Evolutionary conservation across 1,140 invertebrate genomes (phyloP).

Genomic region (Caenorhabditis inopinata): DNA sequence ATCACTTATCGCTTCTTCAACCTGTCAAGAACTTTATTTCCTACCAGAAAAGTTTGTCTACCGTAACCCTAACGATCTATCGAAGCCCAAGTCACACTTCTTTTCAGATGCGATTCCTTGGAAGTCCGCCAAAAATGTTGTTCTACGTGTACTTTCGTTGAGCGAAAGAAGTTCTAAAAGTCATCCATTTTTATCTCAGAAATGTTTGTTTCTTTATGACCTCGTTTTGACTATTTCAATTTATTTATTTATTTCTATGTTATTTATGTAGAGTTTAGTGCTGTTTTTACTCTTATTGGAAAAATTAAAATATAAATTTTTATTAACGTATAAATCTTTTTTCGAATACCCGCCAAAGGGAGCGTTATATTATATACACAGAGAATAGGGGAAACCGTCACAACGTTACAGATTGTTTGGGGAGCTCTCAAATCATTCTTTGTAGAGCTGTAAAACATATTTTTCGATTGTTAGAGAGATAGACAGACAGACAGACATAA

Average conservation of each 20-base stretch:
- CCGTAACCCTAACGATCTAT: background rate
- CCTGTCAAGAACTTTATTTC: background rate
- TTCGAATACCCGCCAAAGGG: conserved; percentile 16
- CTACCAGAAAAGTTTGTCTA: background rate
- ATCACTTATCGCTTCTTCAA: background rate
- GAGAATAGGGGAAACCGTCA: background rate
- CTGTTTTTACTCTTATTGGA: background rate
- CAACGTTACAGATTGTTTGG: too few species aligned
- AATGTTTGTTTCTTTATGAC: background rate
- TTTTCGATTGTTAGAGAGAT: background rate
- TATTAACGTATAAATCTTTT: background rate
- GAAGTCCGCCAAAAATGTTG: conserved; percentile 45
- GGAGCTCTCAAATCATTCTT: background rate
- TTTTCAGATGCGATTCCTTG: conserved; percentile 39
- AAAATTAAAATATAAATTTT: background rate
- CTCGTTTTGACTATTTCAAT: background rate
- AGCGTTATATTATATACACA: background rate
- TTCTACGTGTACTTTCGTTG: conserved; percentile 39
- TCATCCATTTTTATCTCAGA: background rate
- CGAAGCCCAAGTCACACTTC: too few species aligned
- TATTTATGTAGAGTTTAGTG: background rate
- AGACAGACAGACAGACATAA: background rate
- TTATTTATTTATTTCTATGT: conserved; percentile 19
- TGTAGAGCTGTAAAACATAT: background rate
- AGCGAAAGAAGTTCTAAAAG: conserved; percentile 17